These are phyloP conservation scores for Noctua janthe DNA, from an alignment of 2,888 invertebrate species.

Conservation along the genomic window DNA sequence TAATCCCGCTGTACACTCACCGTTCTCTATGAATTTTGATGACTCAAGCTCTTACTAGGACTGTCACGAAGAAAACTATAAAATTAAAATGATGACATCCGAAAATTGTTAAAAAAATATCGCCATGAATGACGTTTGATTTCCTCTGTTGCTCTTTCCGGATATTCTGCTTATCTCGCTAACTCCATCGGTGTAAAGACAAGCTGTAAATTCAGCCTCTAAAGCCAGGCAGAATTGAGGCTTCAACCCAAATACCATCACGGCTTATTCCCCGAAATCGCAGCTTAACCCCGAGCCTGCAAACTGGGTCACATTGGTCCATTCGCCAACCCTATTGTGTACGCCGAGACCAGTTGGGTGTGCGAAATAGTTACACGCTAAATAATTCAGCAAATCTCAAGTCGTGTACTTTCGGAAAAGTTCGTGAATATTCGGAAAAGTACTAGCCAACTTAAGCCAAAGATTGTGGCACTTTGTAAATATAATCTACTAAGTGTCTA, in stretches of 20 bases:
- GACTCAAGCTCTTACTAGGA: neutral
- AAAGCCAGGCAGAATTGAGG: slow-evolving; percentile 42
- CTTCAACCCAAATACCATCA: slow-evolving; percentile 50
- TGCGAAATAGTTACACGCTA: slow-evolving; percentile 37
- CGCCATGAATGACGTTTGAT: too few species aligned
- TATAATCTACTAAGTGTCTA: slow-evolving; percentile 11
- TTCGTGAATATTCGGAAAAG: neutral
- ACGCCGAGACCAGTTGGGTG: neutral
- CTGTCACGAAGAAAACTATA: neutral
- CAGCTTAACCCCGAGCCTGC: slow-evolving; percentile 31
- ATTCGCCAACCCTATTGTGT: slow-evolving; percentile 44
- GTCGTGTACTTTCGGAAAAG: slow-evolving; percentile 20
- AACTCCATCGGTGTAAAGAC: slow-evolving; percentile 4
- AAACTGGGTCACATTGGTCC: slow-evolving; percentile 43
- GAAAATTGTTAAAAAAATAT: neutral
- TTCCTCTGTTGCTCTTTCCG: neutral
- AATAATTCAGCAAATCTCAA: slow-evolving; percentile 42
- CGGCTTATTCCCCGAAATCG: slow-evolving; percentile 42
- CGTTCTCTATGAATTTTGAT: slow-evolving; percentile 14
- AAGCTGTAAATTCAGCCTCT: slow-evolving; percentile 8
- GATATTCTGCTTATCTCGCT: neutral
- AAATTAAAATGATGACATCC: neutral
- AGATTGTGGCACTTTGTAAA: slow-evolving; percentile 5
- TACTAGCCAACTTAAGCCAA: neutral
- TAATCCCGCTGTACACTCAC: neutral